Base-by-base conservation (phyloP, 2,888 invertebrate species). In the Bombyx huttoni region DNA sequence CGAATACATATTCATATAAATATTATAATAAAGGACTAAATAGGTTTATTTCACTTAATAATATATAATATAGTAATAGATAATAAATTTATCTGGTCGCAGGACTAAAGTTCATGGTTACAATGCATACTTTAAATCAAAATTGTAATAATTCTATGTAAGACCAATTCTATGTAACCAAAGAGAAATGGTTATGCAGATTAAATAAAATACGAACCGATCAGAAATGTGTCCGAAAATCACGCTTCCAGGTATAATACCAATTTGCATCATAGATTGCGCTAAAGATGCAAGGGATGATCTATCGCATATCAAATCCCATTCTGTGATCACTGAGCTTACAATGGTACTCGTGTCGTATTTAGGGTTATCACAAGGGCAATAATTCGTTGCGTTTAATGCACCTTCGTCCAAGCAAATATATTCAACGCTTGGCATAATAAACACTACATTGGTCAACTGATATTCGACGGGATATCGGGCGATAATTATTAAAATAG, bases 301-400 rank as follows among this genome's bases (percentile, higher is more conserved):
- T 55, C 79, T 81, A 34, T 89, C 89, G 60, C 92, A 92, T 53
- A 92, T 91, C 45, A 92, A 78, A 63, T 91, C 63, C 90, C 91
- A 92, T 78, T 92, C 86, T 9, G 86, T 90, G 0, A 90, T 87
- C 8, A 91, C 91, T 1, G 91, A 91, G 59, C 84, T 89, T 7
- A 75, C 68, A 51, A 91, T 90, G 8, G 81, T 72, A 48, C 77
- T 88, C 13, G 75, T 74, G 56, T 91, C 90, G 58, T 90, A 92
- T 45, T 89, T 51, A 81, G 92, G 81, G 49, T 78, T 72, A 9
- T 64, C 58, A 64, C 86, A 87, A 0, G 87, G 87, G 54, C 87
- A 87, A 51, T 72, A 57, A 53, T 85, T 86, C 1, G 84, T 81
- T 1, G 63, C 58, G 60, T 87, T 86, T 10, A 68, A 66, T 9